A percentile compares a stretch with the other conserved stretches of the same genome.
These are phyloP conservation scores for Etheostoma spectabile DNA, from an alignment of 2,113 vertebrate species.

Conservation along the genomic window DNA sequence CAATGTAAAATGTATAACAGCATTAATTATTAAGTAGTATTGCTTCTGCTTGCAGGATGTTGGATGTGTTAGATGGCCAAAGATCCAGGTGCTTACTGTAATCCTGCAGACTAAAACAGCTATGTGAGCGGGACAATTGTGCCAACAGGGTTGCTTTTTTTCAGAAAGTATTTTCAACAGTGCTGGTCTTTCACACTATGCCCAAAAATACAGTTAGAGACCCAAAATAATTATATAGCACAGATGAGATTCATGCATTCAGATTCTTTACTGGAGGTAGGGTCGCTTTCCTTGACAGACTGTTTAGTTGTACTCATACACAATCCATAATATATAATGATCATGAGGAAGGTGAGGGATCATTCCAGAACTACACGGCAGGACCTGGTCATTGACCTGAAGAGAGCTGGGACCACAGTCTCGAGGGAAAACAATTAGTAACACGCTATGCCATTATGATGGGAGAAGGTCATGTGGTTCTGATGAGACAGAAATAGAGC, in stretches of 20 bases:
- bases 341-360: too few relatives aligned
- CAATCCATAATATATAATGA: background rate
- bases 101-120: background rate
- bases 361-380: too few relatives aligned
- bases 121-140: background rate
- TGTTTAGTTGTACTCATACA: too few relatives aligned
- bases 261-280: background rate
- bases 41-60: slow-evolving; percentile 2
- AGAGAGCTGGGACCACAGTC: too few relatives aligned
- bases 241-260: background rate
- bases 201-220: background rate
- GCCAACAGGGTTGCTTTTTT: background rate
- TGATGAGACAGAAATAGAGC: too few relatives aligned
- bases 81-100: background rate
- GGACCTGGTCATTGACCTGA: too few relatives aligned
- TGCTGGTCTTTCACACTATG: background rate
- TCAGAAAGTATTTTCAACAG: background rate
- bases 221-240: background rate
- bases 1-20: slow-evolving; percentile 17
- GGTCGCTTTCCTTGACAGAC: background rate
- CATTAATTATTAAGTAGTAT: slow-evolving; percentile 29
- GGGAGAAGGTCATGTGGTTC: too few relatives aligned
- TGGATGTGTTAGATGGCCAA: background rate
- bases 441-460: too few relatives aligned
- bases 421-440: too few relatives aligned